Base-by-base conservation (phyloP, 2,888 invertebrate species). In the Ophioninae sp. region DNA sequence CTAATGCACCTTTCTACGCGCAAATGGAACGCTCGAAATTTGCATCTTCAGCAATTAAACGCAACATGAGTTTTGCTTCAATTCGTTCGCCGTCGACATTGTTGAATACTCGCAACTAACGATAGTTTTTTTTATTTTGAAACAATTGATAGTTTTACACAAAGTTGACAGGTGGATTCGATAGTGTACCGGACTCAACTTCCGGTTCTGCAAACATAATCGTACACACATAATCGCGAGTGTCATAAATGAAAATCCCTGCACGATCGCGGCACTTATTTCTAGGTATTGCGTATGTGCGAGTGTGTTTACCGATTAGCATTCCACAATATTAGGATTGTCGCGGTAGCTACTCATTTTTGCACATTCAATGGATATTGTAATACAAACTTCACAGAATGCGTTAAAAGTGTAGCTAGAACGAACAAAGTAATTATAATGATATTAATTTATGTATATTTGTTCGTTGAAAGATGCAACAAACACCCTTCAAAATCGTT, bases 121-220 rank as follows among this genome's bases (percentile, higher is more conserved):
- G 22, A 30, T 20, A 30, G 37, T 6, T 67, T 51, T 51, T 13
- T 20, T n/a, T 41, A 44, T 22, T 39, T 67, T 22, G 22, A 5
- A 67, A 20, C 41, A 67, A 17, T 51, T 51, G 51, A 17, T 51
- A 51, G 51, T 20, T 67, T 67, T 44, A 67, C 41, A 39, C 39
- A n/a, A 67, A 41, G 67, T 22, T 67, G 67, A 67, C 67, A 67
- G 67, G 44, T 67, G 67, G 22, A 30, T 20, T 41, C 22, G 44
- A 41, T 17, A 65, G 44, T 20, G 7, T 22, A n/a, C 44, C 39
- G 22, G 44, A 20, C 44, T 67, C 17, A n/a, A 67, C 41, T 39
- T 67, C 67, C 67, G 41, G 39, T 51, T 13, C 51, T 17, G 17
- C 17, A 51, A 6, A 17, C 51, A 51, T 51, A 51, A 51, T 51